phyloP scores from a whole-genome alignment of 2,113 vertebrate species.

The Puntigrus tetrazona region DNA sequence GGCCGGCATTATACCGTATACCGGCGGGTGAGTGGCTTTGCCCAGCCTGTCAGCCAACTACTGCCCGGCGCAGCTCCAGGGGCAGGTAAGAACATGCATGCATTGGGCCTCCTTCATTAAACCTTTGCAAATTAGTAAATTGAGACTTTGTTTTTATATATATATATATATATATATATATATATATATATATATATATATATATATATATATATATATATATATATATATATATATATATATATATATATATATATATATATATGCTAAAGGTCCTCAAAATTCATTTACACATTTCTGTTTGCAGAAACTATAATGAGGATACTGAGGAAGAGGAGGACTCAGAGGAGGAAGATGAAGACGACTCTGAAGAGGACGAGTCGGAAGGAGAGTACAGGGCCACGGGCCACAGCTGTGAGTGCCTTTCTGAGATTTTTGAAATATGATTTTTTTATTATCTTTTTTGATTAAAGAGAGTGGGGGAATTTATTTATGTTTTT shows the following conservation, averaged over 20 bases:
- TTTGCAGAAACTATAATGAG: slow-evolving; percentile 86
- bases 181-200: too few relatives aligned
- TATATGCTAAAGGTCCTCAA: background rate
- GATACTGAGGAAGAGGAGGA: slow-evolving; percentile 80
- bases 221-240: too few relatives aligned
- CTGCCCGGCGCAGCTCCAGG: slow-evolving; percentile 85
- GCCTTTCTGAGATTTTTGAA: background rate
- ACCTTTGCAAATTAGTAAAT: too few relatives aligned
- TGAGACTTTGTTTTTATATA: too few relatives aligned
- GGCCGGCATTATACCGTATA: slow-evolving; percentile 90
- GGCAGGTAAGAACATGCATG: slow-evolving; percentile 77
- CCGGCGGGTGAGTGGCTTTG: slow-evolving; percentile 94
- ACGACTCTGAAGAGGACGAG: slow-evolving; percentile 79
- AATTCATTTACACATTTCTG: background rate
- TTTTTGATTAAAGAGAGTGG: too few relatives aligned
- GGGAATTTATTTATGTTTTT: background rate
- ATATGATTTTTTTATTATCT: background rate
- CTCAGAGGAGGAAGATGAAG: slow-evolving; percentile 79
- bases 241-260: too few relatives aligned
- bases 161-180: too few relatives aligned
- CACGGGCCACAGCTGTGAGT: slow-evolving; percentile 88
- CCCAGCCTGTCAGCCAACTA: slow-evolving; percentile 91
- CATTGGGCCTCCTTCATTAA: background rate
- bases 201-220: too few relatives aligned
- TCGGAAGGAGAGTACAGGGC: slow-evolving; percentile 87